Evolutionary conservation across 2,113 vertebrate species (phyloP).

Genomic region (Motacilla tschutschensis): DNA sequence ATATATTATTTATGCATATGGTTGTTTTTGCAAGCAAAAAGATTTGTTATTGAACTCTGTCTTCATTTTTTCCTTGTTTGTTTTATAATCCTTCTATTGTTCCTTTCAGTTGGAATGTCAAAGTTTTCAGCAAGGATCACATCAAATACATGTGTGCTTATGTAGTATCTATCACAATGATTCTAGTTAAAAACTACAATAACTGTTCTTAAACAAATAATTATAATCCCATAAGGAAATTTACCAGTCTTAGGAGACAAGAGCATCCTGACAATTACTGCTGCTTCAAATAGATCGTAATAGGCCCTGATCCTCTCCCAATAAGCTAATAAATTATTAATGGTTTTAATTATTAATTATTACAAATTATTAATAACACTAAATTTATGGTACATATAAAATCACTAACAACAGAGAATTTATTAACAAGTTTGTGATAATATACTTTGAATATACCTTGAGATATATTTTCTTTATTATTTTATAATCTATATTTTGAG

Average conservation of each 20-base stretch:
- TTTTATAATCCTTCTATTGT: background rate
- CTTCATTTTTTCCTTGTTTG: background rate
- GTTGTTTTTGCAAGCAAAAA: background rate
- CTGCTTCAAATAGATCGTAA: background rate
- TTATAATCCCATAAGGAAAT: background rate
- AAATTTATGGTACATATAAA: accelerated
- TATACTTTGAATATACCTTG: background rate
- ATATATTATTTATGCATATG: background rate
- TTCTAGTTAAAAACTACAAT: background rate
- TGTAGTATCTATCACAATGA: background rate
- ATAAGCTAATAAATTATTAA: background rate
- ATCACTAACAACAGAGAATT: background rate
- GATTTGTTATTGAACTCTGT: background rate
- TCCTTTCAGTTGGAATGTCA: background rate
- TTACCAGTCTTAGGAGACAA: background rate
- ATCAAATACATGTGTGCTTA: background rate
- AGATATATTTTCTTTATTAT: background rate
- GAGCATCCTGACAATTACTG: background rate
- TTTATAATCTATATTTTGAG: too few relatives aligned
- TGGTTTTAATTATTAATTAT: background rate
- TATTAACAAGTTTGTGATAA: background rate
- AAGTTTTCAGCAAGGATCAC: background rate
- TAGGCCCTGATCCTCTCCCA: background rate
- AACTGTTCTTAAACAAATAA: background rate
- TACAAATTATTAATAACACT: background rate